Evolutionary conservation across 2,888 invertebrate genomes (phyloP).

Genomic region (Drosophila rubida): DNA sequence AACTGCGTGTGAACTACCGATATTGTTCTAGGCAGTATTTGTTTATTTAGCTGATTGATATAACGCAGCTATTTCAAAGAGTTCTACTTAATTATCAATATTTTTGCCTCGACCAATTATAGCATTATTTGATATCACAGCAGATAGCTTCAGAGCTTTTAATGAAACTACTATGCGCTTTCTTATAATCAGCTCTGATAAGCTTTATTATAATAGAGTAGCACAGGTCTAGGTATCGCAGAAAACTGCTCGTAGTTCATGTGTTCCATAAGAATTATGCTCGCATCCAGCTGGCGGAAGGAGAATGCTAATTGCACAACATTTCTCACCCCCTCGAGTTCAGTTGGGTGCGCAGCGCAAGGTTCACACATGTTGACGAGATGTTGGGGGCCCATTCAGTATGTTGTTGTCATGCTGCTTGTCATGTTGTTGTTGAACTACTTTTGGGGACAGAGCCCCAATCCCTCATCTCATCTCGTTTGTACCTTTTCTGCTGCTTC

Average conservation of each 20-base stretch:
- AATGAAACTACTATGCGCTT: too few species aligned
- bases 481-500: slow-evolving; percentile 21
- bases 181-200: too few species aligned
- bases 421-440: slow-evolving; percentile 73
- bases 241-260: neutral
- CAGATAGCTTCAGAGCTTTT: too few species aligned
- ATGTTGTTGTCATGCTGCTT: slow-evolving; percentile 34
- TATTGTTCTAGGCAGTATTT: too few species aligned
- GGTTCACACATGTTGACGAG: slow-evolving; percentile 15
- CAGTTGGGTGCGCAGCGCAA: slow-evolving; percentile 26
- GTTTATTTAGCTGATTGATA: too few species aligned
- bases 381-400: slow-evolving; percentile 14
- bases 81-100: too few species aligned
- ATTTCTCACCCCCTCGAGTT: slow-evolving; percentile 6
- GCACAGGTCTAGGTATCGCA: neutral
- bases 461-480: slow-evolving; percentile 39
- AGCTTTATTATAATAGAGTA: neutral
- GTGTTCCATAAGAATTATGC: neutral
- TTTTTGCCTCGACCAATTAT: too few species aligned
- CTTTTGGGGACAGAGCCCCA: slow-evolving; percentile 45
- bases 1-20: too few species aligned
- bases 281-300: neutral
- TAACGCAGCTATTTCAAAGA: too few species aligned
- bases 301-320: slow-evolving; percentile 11
- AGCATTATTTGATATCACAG: too few species aligned